Percentiles rank a stretch among this genome's conserved stretches.
These are phyloP conservation scores for Nezara viridula DNA, from an alignment of 2,888 invertebrate species.

Conservation along the genomic window DNA sequence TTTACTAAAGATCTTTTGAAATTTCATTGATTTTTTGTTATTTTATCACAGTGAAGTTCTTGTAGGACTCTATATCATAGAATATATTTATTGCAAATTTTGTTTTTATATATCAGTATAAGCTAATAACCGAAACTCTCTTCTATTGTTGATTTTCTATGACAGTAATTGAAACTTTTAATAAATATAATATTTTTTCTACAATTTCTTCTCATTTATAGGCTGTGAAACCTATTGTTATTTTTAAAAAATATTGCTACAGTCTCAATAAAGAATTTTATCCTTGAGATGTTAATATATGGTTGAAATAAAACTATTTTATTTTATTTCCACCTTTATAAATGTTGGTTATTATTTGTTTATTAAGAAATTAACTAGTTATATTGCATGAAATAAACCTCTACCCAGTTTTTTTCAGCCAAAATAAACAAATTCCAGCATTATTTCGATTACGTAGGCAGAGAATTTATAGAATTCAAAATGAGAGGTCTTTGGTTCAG, in stretches of 20 bases:
- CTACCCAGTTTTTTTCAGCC: too few relatives aligned
- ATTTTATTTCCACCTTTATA: not conserved
- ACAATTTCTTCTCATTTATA: not conserved
- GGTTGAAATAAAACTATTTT: not conserved
- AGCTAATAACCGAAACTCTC: not conserved
- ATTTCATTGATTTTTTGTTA: not conserved
- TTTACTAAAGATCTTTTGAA: not conserved
- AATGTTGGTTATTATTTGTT: too few relatives aligned
- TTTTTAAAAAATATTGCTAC: not conserved
- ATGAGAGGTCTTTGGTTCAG: too few relatives aligned
- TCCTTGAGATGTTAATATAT: not conserved
- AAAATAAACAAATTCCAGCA: too few relatives aligned
- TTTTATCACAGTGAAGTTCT: not conserved
- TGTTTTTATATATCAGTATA: too few relatives aligned
- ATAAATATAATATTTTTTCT: not conserved
- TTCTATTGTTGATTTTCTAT: not conserved
- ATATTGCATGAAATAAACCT: too few relatives aligned
- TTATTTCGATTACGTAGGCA: too few relatives aligned
- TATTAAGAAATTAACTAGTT: too few relatives aligned
- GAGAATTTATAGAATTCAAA: too few relatives aligned
- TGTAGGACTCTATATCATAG: not conserved
- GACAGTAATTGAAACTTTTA: not conserved
- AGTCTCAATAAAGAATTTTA: not conserved
- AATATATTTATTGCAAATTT: not conserved
- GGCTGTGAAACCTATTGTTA: not conserved